These are phyloP conservation scores for Siderastrea siderea DNA, from an alignment of 92 coral and sea anemone genomes.

Conservation along the genomic window DNA sequence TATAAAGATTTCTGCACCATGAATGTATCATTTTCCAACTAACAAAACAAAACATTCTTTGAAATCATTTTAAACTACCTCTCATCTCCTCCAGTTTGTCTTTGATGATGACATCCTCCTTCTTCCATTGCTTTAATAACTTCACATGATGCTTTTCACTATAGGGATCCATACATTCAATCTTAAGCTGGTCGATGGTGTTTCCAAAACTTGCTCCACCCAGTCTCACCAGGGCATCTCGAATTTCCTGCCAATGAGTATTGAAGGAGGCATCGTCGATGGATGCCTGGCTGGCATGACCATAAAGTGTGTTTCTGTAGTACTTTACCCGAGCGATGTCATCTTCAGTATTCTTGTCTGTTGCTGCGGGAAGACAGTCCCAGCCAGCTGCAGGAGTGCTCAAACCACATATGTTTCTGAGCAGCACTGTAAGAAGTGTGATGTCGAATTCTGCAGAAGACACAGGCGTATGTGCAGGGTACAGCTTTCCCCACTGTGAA, in stretches of 20 bases:
- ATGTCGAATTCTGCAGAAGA: conserved; percentile 60
- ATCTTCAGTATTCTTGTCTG: conserved; percentile 37
- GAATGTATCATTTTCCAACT: too few relatives aligned
- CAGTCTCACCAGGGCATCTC: conserved; percentile 52
- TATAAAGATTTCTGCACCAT: too few relatives aligned
- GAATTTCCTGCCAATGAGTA: conserved; percentile 42
- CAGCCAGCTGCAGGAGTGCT: conserved; percentile 55
- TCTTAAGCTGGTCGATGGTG: conserved; percentile 28
- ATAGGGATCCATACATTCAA: conserved; percentile 40
- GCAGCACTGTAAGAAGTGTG: conserved; percentile 40
- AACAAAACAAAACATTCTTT: too few relatives aligned
- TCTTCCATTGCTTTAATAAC: conserved; percentile 44
- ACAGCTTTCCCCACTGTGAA: conserved; percentile 63
- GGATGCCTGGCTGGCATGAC: conserved; percentile 35
- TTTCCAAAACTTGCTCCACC: conserved; percentile 32
- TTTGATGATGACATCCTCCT: conserved; percentile 13
- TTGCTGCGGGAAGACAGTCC: conserved; percentile 41
- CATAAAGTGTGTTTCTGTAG: conserved; percentile 42
- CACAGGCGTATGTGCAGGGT: conserved; percentile 46
- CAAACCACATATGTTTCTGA: conserved; percentile 50
- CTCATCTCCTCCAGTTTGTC: conserved; percentile 15
- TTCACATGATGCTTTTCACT: conserved; percentile 19
- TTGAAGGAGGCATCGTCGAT: conserved; percentile 39
- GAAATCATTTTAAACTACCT: too few relatives aligned
- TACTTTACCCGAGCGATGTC: conserved; percentile 54